phyloP scores from a whole-genome alignment of 2,888 invertebrate genomes.

The Maniola hyperantus region DNA sequence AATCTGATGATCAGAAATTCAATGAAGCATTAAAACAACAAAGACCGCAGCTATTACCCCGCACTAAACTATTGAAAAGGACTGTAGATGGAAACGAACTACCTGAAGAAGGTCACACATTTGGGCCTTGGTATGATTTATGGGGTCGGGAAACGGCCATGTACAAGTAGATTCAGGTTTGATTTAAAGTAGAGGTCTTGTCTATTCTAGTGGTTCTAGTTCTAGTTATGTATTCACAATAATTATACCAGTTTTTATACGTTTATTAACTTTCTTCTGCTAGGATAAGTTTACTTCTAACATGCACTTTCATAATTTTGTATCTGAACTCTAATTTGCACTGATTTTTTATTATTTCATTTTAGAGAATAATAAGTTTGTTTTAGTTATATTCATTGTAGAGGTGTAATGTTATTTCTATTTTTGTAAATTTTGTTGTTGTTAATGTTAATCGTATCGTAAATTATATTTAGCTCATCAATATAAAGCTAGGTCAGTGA shows the following conservation, averaged over 20 bases:
- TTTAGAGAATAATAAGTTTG: constrained; percentile 6
- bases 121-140: constrained; percentile 94
- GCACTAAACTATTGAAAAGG: constrained; percentile 87
- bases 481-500: constrained; percentile 6
- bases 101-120: constrained; percentile 86
- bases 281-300: constrained; percentile 23
- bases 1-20: constrained; percentile 81
- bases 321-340: constrained; percentile 21
- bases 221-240: constrained; percentile 24
- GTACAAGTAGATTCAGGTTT: constrained; percentile 75
- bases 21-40: constrained; percentile 78
- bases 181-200: constrained; percentile 38
- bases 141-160: constrained; percentile 90
- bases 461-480: constrained; percentile 13
- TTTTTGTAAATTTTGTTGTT: constrained; percentile 39
- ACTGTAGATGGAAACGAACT: constrained; percentile 74
- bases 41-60: constrained; percentile 84
- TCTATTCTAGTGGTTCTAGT: constrained; percentile 31
- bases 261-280: constrained; percentile 21
- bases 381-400: constrained; percentile 9
- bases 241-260: constrained; percentile 35
- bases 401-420: constrained; percentile 20
- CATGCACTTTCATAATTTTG: constrained; percentile 22
- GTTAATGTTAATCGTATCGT: constrained; percentile 26
- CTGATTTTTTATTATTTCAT: constrained; percentile 8